These are phyloP conservation scores for Harlomillsia oculata DNA, from an alignment of 1,140 invertebrate species.

Conservation along the genomic window DNA sequence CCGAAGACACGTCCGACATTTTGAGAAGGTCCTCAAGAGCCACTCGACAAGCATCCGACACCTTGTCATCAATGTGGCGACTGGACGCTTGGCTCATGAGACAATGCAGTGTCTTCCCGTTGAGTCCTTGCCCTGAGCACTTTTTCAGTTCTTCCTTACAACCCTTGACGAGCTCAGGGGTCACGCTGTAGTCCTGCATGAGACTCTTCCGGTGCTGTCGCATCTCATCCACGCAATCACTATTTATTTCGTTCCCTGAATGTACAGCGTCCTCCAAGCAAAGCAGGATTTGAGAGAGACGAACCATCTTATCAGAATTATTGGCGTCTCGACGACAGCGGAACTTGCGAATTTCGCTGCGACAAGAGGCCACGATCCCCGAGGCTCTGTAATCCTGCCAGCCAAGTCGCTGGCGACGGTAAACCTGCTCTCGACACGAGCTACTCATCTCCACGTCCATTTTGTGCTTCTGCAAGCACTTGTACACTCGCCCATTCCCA, in stretches of 20 bases:
- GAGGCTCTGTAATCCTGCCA: conserved; percentile 72
- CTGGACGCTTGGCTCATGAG: conserved; percentile 78
- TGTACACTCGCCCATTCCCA: conserved; percentile 72
- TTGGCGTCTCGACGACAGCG: conserved; percentile 57
- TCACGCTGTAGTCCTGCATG: conserved; percentile 84
- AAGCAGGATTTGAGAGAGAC: conserved; percentile 79
- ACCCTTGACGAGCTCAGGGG: conserved; percentile 78
- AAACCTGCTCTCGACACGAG: conserved; percentile 72
- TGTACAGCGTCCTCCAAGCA: conserved; percentile 80
- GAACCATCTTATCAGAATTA: conserved; percentile 67
- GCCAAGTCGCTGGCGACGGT: conserved; percentile 74
- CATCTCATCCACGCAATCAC: conserved; percentile 58
- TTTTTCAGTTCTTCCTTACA: conserved; percentile 76
- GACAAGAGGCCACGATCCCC: conserved; percentile 76
- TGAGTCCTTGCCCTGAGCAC: conserved; percentile 59
- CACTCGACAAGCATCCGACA: conserved; percentile 57
- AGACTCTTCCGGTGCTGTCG: conserved; percentile 78
- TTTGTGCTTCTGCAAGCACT: conserved; percentile 83
- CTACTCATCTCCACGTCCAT: conserved; percentile 54
- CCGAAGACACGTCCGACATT: conserved; percentile 71
- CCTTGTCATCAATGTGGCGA: conserved; percentile 48
- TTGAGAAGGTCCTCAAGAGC: conserved; percentile 67
- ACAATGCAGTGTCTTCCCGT: conserved; percentile 88
- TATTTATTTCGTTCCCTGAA: conserved; percentile 43
- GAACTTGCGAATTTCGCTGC: conserved; percentile 75